Base-by-base conservation (phyloP, 2,113 vertebrate genomes). In the Australoheros scitulus region DNA sequence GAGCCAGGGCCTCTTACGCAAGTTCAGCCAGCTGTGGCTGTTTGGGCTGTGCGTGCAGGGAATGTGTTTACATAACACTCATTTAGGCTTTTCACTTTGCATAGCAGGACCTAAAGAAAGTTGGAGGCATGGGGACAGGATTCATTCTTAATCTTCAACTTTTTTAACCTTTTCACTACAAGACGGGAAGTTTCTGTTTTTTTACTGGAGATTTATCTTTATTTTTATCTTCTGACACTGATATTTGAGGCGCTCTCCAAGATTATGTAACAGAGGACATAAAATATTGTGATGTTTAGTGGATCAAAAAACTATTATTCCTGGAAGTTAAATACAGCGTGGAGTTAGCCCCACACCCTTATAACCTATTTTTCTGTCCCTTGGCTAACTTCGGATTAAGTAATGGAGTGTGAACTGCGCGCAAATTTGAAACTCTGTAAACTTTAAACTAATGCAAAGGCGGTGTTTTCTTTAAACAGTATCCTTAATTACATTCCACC, bases 21-120 rank as follows among this genome's bases (percentile, higher is more conserved):
- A 93, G 87, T 80, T 80, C 79, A 65, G 75, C 92, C 93, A 95
- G 94, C 92, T 95, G 93, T 93, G 92, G 88, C 86, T 81, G 76
- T 83, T 64, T 56, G 89, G 84, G 68, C 84, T 59, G 85, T 88
- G 92, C 77, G 76, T 92, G 92, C 88, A 80, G 86, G 85, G 91
- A 90, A 92, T 85, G 85, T 90, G 89, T 95, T 95, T 94, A 93
- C 84, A 81, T 90, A 94, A 94, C 50, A 77, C 75, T 76, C 81
- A 59, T 82, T 93, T 86, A 65, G 76, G 82, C 47, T 70, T 84
- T 85, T 77, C 59, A 72, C 80, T 68, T 81, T 75, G 61, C 83
- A 81, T 82, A 86, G 81, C 82, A 87, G 52, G 20, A 29, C 78
- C 75, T 75, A 76, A 64, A 82, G 82, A 88, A 87, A 85, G 85